Evolutionary conservation across 2,888 invertebrate genomes (phyloP), one percentile per base, ranked within the genome.

Genomic region (Leucania comma): DNA sequence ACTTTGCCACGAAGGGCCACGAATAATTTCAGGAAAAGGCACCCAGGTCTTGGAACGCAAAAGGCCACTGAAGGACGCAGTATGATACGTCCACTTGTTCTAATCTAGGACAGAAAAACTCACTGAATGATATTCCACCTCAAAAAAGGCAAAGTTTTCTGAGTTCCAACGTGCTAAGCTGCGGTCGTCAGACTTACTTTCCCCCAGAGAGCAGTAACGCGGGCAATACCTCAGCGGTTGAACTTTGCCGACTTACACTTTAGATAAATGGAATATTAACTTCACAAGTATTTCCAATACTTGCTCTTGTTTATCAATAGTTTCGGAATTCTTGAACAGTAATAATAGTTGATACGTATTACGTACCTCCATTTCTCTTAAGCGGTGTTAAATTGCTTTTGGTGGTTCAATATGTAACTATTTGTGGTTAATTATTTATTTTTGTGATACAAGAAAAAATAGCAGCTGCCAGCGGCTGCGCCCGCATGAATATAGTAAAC

Each of bases 271-370:
- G 70, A 80, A 78, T 68, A 80, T 78, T 77, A 59, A 68, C 68
- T 78, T 78, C 50, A 46, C 68, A 74, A 81, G 82, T 68, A 80
- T 80, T 81, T 78, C 65, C 68, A 71, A 78, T 81, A 81, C 72
- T 80, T 60, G 67, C 54, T 61, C 61, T 54, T 81, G 64, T 73
- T 68, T 65, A 69, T 59, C 60, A 70, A 65, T 73, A 78, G 78
- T 70, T 78, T 61, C 24, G 35, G 38, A 69, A 78, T 70, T 70
- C 70, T 74, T 54, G 61, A 29, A n/a, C 51, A 46, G 48, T 50
- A 67, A 57, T 75, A 67, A 58, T 67, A 50, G 63, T 61, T 57
- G 59, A 57, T 60, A 69, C 61, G 24, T 63, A 57, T 26, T 58
- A 38, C 5, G 42, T 42, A 20, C 51, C 12, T 53, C n/a, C 48